Percentiles rank a stretch among this genome's conserved stretches.
phyloP scores from a whole-genome alignment of 2,797 vertebrate species.

The Eulemur coronatus region DNA sequence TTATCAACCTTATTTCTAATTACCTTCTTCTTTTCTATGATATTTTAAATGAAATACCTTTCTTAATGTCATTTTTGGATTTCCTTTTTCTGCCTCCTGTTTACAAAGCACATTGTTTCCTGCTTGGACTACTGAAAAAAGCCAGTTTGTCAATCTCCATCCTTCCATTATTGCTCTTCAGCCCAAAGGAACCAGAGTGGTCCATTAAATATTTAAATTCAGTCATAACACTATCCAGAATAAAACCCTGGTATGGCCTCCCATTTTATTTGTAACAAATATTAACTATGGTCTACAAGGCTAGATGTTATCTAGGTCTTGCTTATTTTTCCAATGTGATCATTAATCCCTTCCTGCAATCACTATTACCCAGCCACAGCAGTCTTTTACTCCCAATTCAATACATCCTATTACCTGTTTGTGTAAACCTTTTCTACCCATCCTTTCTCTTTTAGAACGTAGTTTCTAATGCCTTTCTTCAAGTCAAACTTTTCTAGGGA shows the following conservation, averaged over 20 bases:
- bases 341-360: neutral
- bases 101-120: neutral
- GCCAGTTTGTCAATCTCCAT: neutral
- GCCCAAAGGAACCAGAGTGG: neutral
- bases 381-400: neutral
- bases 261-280: neutral
- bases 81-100: neutral
- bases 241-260: neutral
- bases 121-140: neutral
- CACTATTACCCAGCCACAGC: neutral
- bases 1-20: neutral
- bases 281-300: neutral
- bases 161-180: neutral
- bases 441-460: neutral
- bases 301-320: neutral
- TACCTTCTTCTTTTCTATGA: neutral
- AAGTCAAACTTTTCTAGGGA: neutral
- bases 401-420: neutral
- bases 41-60: neutral
- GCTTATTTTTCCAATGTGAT: neutral
- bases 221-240: neutral
- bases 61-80: neutral
- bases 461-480: neutral
- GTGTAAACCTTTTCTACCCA: neutral
- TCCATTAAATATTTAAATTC: neutral